A percentile compares a stretch with the other conserved stretches of the same genome.
Conservation (phyloP, 2,888 invertebrate species). For the Aquatica leii region DNA sequence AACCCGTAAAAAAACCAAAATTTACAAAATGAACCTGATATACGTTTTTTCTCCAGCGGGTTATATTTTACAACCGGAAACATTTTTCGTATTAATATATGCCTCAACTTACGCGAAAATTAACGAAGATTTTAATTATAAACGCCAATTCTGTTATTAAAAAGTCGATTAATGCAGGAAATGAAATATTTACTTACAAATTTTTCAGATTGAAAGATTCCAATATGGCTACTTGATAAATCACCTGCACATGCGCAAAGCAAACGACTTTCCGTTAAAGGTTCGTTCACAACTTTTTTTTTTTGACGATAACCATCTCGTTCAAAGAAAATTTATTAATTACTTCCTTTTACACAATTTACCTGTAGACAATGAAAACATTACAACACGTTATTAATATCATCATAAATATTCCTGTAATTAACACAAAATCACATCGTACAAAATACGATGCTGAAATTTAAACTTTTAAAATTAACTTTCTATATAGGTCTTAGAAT, state of each 20-base stretch:
- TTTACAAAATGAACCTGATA: conserved; percentile 54
- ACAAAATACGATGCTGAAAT: too few relatives aligned
- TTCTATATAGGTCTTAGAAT: too few relatives aligned
- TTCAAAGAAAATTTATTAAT: too few relatives aligned
- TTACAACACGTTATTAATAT: too few relatives aligned
- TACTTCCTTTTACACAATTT: too few relatives aligned
- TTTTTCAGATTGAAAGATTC: conserved; percentile 61
- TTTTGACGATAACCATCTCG: not conserved
- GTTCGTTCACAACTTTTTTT: not conserved
- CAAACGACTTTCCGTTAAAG: not conserved
- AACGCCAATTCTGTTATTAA: conserved; percentile 29
- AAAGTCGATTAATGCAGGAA: conserved; percentile 31
- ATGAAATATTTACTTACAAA: conserved; percentile 61
- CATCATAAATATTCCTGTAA: too few relatives aligned
- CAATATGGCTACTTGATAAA: conserved; percentile 61
- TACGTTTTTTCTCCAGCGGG: conserved; percentile 39
- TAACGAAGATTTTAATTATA: conserved; percentile 38
- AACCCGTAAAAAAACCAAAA: conserved; percentile 33
- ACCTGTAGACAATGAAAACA: too few relatives aligned
- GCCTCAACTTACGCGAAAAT: conserved; percentile 38
- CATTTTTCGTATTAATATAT: conserved; percentile 9
- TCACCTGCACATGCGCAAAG: conserved; percentile 52
- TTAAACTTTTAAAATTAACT: too few relatives aligned
- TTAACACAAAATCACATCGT: too few relatives aligned
- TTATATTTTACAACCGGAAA: not conserved